These are phyloP conservation scores for Scaptomyza flava DNA, from an alignment of 2,888 invertebrate species.

Conservation along the genomic window DNA sequence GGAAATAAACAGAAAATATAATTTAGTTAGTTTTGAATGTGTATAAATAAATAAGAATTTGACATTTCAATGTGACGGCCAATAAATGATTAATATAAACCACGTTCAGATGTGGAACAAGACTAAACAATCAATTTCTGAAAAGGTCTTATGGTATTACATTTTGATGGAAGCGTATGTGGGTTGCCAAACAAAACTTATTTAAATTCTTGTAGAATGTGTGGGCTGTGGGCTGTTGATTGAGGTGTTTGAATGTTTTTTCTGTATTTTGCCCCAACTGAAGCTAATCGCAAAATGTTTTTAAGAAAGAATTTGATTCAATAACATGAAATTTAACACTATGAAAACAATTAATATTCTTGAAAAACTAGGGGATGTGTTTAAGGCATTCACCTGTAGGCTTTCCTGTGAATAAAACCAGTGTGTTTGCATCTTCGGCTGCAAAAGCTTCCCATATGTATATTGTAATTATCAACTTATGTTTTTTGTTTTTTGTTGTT, in stretches of 20 bases:
- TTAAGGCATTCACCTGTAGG: conserved; percentile 1
- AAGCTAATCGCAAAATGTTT: conserved; percentile 19
- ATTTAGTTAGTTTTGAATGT: conserved; percentile 34
- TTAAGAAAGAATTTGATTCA: not conserved
- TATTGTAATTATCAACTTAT: conserved; percentile 41
- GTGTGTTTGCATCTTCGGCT: conserved; percentile 24
- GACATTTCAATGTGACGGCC: conserved; percentile 63
- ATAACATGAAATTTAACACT: not conserved
- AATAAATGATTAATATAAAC: conserved; percentile 39
- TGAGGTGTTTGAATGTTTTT: conserved; percentile 17
- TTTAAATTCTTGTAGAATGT: conserved; percentile 11
- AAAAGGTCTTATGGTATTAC: conserved; percentile 48
- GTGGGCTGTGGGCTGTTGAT: conserved; percentile 57
- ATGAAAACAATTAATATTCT: not conserved
- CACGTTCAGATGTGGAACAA: conserved; percentile 32
- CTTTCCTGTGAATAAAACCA: not conserved
- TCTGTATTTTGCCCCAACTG: conserved; percentile 3
- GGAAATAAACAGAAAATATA: conserved; percentile 16
- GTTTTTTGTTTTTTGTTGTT: not conserved
- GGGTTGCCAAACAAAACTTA: conserved; percentile 35
- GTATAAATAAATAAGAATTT: conserved; percentile 18
- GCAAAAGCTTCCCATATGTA: conserved; percentile 12
- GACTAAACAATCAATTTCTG: conserved; percentile 40
- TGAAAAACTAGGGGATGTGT: not conserved
- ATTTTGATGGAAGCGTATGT: conserved; percentile 38